Evolutionary conservation across 2,113 vertebrate species (phyloP), one percentile per base, ranked within the genome.

Genomic region (Platycercus adscitus): DNA sequence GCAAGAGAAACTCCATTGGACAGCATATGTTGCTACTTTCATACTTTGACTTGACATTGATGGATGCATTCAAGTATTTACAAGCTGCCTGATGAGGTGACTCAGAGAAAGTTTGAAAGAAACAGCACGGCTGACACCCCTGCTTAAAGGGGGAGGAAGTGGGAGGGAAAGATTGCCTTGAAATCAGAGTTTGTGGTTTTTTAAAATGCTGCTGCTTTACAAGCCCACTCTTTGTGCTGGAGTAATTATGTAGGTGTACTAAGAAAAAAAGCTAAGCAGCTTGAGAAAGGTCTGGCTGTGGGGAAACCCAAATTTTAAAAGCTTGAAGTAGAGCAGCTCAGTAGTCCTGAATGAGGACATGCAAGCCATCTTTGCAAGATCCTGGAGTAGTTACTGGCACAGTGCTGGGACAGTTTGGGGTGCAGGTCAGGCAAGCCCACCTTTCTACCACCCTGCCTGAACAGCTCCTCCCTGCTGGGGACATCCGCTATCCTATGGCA

Each of bases 161-260:
- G 92, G 95, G 97, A 97, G 94, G 96, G 85, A 96, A 97, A 97
- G 92, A 97, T 96, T 97, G 91, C 84, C 94, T 97, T 96, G 93
- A 97, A 97, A 97, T 97, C 95, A 96, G 96, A 94, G 94, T 97
- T 97, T 98, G 96, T 95, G 90, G 90, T 96, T 97, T 98, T 97
- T 95, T 96, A 82, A 98, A 97, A 94, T 93, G 96, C 95, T 97
- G 95, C 97, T 96, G 84, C 95, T 98, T 98, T 91, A 93, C 92
- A 96, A 97, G 93, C 97, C 97, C 95, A 98, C 97, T 98, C 91
- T 95, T 96, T 95, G 96, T 97, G 95, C 96, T 97, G 95, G 95
- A 98, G 97, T 98, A 96, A 97, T 96, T 97, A 96, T 98, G 98
- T 97, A 95, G 97, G 97, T 97, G 97, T 97, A 96, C 93, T 55